Evolutionary conservation across 2,797 vertebrate species (phyloP).

Genomic region (Xiphorhynchus erythropygius): DNA sequence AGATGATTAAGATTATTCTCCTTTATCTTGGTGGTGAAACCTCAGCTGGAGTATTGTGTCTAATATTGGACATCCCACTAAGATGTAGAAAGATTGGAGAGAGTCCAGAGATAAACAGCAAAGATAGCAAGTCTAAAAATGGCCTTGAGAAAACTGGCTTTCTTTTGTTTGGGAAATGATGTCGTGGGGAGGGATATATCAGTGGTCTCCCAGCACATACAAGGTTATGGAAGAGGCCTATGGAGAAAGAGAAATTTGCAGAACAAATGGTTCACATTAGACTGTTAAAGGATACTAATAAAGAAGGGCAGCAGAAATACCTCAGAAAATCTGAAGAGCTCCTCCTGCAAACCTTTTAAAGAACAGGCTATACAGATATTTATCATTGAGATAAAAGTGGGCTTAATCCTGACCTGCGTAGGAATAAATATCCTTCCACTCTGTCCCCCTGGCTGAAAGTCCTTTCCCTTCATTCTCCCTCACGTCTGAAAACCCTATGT

Average conservation of each 20-base stretch:
- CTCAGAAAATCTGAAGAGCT: neutral
- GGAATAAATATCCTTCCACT: neutral
- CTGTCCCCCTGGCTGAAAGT: accelerated
- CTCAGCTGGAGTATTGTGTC: neutral
- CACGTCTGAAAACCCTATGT: neutral
- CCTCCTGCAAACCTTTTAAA: neutral
- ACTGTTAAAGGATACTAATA: neutral
- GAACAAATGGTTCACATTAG: neutral
- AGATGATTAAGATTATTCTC: neutral
- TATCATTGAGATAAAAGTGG: neutral
- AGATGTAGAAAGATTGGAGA: neutral
- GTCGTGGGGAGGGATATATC: neutral
- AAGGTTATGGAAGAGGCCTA: neutral
- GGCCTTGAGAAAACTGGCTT: neutral
- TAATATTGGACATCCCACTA: neutral
- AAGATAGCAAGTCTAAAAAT: neutral
- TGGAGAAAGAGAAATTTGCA: neutral
- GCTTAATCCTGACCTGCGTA: neutral
- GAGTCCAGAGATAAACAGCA: neutral
- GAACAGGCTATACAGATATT: neutral
- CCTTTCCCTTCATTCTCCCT: neutral
- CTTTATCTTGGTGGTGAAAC: neutral
- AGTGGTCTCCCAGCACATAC: neutral
- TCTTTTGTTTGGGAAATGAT: neutral
- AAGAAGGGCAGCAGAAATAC: neutral